A percentile compares a stretch with the other conserved stretches of the same genome.
Evolutionary conservation across 23 tunicate species (phyloP).

Genomic region (Oikopleura dioica): DNA sequence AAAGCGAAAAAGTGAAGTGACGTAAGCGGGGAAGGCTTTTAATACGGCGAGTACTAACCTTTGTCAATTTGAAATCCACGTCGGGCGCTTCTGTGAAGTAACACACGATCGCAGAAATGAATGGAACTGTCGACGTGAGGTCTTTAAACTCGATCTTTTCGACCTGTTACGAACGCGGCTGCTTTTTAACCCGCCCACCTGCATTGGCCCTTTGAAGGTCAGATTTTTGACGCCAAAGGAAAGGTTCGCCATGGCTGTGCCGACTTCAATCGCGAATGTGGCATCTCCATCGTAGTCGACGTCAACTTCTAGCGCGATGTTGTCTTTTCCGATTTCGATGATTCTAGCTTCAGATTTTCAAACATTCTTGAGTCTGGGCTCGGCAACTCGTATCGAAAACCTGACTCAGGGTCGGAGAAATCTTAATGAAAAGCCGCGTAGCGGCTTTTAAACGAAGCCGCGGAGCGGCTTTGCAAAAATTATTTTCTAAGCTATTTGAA

Average conservation of each 20-base stretch:
- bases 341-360: too few species aligned
- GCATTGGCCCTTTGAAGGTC: constrained; percentile 1
- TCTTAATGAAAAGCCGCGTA: too few species aligned
- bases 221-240: neutral
- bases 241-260: neutral
- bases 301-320: neutral
- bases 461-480: too few species aligned
- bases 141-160: neutral
- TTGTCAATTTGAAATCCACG: constrained; percentile 7
- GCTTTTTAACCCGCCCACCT: neutral
- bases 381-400: too few species aligned
- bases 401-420: too few species aligned
- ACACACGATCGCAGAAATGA: neutral
- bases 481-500: too few species aligned
- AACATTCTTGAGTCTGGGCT: too few species aligned
- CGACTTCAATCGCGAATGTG: neutral
- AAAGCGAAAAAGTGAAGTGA: neutral
- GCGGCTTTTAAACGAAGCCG: too few species aligned
- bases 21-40: neutral
- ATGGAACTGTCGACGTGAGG: neutral
- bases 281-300: neutral
- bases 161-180: neutral
- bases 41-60: too few species aligned
- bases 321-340: neutral
- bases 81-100: constrained; percentile 5